Evolutionary conservation across 2,797 vertebrate genomes (phyloP).

Genomic region (Sylvilagus floridanus): DNA sequence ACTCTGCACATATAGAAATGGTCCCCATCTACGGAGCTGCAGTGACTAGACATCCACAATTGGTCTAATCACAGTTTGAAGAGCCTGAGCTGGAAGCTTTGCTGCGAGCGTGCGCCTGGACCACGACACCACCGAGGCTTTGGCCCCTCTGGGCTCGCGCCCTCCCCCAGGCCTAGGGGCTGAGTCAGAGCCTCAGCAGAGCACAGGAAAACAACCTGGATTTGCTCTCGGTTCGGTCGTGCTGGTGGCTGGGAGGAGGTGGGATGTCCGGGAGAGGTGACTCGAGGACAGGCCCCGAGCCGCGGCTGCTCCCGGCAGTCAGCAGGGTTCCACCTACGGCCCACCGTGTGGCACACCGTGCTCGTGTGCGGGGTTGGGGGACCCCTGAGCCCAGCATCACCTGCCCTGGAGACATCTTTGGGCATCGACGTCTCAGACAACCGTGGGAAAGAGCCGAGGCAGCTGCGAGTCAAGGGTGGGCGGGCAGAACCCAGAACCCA

Average conservation of each 20-base stretch:
- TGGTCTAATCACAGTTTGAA: constrained; percentile 77
- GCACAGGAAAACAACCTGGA: constrained; percentile 50
- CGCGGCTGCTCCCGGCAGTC: rapidly evolving
- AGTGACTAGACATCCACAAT: constrained; percentile 69
- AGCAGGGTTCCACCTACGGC: neutral
- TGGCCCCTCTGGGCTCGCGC: neutral
- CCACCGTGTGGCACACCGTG: too few species aligned
- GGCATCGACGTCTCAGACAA: neutral
- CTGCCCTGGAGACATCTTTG: neutral
- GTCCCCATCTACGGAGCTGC: constrained; percentile 63
- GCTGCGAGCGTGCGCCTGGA: constrained; percentile 13
- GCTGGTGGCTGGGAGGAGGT: neutral
- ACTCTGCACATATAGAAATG: constrained; percentile 70
- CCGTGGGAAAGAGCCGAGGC: neutral
- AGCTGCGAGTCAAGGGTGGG: neutral
- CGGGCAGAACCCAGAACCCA: neutral
- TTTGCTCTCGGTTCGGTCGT: neutral
- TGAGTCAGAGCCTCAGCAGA: constrained; percentile 65
- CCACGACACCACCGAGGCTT: constrained; percentile 7
- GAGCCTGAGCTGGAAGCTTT: constrained; percentile 60
- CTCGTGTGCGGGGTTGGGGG: neutral
- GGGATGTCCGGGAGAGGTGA: neutral
- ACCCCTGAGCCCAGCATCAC: neutral
- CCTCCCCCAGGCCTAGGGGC: constrained; percentile 33
- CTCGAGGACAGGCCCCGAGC: neutral